These are phyloP conservation scores for Cryptomyrus ogoouensis DNA, from an alignment of 2,113 vertebrate genomes.

Conservation along the genomic window DNA sequence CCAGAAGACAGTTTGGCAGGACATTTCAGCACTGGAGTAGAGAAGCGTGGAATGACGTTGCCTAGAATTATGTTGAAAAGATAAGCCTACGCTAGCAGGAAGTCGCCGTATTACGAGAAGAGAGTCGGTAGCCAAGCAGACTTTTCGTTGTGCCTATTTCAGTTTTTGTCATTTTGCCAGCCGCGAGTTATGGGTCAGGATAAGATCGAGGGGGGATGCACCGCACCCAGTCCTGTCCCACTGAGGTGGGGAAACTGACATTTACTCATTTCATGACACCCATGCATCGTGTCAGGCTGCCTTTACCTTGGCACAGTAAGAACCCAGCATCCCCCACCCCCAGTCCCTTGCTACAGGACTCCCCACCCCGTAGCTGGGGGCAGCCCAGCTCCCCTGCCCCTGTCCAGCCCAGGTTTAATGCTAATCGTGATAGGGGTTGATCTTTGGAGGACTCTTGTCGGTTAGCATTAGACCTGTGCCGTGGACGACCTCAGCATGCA, in stretches of 20 bases:
- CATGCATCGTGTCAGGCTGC: background rate
- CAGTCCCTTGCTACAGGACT: background rate
- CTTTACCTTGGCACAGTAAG: background rate
- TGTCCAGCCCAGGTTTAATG: slow-evolving; percentile 60
- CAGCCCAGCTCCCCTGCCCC: too few species aligned
- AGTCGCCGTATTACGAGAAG: background rate
- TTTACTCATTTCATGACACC: background rate
- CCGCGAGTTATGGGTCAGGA: background rate
- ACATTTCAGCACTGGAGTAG: background rate
- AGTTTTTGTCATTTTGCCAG: background rate
- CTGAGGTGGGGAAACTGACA: background rate
- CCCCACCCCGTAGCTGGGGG: background rate
- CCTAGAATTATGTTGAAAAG: background rate
- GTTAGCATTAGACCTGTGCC: slow-evolving; percentile 67
- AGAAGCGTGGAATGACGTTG: background rate
- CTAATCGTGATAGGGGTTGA: slow-evolving; percentile 79
- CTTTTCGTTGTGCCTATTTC: background rate
- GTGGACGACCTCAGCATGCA: slow-evolving; percentile 27
- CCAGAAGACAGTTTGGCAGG: background rate
- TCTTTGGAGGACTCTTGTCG: slow-evolving; percentile 53
- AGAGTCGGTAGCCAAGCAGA: background rate
- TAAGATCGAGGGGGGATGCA: background rate
- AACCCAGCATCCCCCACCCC: background rate
- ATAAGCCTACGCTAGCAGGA: background rate
- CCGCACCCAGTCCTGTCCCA: background rate